phyloP scores from a whole-genome alignment of 2,113 vertebrate species.

The Sturnus vulgaris region DNA sequence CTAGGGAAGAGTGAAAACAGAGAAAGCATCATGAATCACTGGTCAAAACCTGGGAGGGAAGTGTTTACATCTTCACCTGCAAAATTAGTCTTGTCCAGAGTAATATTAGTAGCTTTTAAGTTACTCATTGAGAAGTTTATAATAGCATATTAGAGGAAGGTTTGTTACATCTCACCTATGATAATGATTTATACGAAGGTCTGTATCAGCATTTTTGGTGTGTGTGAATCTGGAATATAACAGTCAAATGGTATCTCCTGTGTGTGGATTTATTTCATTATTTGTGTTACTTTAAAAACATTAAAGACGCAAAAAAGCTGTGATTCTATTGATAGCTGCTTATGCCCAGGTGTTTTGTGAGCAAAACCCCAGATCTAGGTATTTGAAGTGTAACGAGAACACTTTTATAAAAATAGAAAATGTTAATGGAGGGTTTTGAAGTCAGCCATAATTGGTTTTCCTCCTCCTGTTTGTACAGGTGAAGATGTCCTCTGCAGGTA shows the following conservation, averaged over 20 bases:
- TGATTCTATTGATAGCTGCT: not conserved
- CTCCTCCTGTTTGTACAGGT: constrained; percentile 65
- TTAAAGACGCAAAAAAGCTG: not conserved
- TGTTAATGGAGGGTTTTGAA: not conserved
- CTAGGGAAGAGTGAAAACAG: not conserved
- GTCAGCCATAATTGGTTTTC: not conserved
- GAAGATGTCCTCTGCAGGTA: constrained; percentile 81
- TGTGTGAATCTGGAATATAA: not conserved
- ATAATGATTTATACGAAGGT: not conserved
- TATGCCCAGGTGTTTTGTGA: not conserved
- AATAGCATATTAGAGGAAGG: accelerated
- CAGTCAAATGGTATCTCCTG: not conserved
- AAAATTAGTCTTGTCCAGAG: not conserved
- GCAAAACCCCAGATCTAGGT: not conserved
- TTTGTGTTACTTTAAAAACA: not conserved
- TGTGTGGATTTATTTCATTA: not conserved
- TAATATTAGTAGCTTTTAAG: not conserved
- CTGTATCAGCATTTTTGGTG: not conserved
- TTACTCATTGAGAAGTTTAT: not conserved
- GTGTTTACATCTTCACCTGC: not conserved
- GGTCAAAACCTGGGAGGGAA: not conserved
- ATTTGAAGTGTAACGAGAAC: not conserved
- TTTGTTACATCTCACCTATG: not conserved
- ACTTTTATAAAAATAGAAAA: not conserved
- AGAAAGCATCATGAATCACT: not conserved